Base-by-base conservation (phyloP, 1,140 invertebrate species). In the Anoplolepis gracilipes region DNA sequence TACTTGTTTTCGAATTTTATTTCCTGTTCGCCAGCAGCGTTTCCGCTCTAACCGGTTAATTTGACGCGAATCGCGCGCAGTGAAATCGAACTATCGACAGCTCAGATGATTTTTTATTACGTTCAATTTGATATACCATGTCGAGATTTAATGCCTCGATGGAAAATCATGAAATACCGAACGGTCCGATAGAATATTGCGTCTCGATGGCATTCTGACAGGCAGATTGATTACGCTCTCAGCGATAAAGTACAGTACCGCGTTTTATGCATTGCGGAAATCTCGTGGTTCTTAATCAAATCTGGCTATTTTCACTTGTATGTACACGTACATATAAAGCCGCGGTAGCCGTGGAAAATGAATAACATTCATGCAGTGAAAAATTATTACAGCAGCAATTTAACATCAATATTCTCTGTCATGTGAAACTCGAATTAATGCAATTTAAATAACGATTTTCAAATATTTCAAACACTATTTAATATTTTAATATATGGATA, bases 41-140 rank as follows among this genome's bases (percentile, higher is more conserved):
- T 92, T 91, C 91, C 90, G 90, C 62, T 85, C 62, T 59, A 86
- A 89, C 86, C 84, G 89, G 90, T 88, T 92, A 92, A 91, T 91
- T 88, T 79, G 62, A 77, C 85, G 78, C 75, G 78, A 90, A 88
- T 62, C 49, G 72, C 42, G 49, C 36, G 25, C 61, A 82, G 88
- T 86, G 87, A 89, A 89, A 89, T 89, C 87, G 86, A 87, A 42
- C 46, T 36, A 28, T 11, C 39, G 78, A 22, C 7, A 19, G n/a
- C 19, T 16, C 13, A 11, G n/a, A 67, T 65, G 8, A 42, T 75
- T 79, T 85, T 75, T 85, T 67, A 76, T 88, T 46, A 69, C 19
- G 30, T 62, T 84, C 28, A 61, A 61, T 82, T 72, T 30, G 39
- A 39, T 28, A 42, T 7, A 59, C n/a, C 28, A 5, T n/a, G 25